Evolutionary conservation across 2,888 invertebrate genomes (phyloP).

Genomic region (Brachycybe producta): DNA sequence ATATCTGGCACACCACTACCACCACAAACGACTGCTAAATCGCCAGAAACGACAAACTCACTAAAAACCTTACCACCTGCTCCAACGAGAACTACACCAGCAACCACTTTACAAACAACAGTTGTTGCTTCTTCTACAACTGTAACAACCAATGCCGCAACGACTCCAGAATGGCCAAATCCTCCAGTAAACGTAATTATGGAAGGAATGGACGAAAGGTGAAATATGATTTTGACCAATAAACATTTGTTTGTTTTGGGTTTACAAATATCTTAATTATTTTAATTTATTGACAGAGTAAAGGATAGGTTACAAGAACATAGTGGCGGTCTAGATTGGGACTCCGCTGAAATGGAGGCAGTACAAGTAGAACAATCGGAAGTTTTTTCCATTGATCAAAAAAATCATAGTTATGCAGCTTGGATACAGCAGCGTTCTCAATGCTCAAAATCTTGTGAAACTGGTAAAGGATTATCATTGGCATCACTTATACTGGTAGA

Average conservation of each 20-base stretch:
- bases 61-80: no score
- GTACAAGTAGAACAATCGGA: not conserved
- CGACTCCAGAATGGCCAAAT: not conserved
- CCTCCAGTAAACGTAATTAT: not conserved
- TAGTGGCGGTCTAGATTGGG: not conserved
- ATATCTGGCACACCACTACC: not conserved
- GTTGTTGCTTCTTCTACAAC: not conserved
- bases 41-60: not conserved
- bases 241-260: not conserved
- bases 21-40: not conserved
- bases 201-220: not conserved
- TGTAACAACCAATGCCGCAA: not conserved
- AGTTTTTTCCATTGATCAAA: not conserved
- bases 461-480: not conserved
- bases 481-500: not conserved
- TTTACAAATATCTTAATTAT: not conserved
- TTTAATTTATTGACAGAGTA: not conserved
- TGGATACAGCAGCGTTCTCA: not conserved
- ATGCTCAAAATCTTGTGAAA: slow-evolving; percentile 4
- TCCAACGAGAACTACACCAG: not conserved
- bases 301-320: not conserved
- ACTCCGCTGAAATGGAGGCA: slow-evolving; percentile 2
- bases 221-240: not conserved
- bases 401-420: not conserved
- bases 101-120: not conserved